These are phyloP conservation scores for Bombus soroeensis DNA, from an alignment of 1,140 invertebrate species.

Conservation along the genomic window DNA sequence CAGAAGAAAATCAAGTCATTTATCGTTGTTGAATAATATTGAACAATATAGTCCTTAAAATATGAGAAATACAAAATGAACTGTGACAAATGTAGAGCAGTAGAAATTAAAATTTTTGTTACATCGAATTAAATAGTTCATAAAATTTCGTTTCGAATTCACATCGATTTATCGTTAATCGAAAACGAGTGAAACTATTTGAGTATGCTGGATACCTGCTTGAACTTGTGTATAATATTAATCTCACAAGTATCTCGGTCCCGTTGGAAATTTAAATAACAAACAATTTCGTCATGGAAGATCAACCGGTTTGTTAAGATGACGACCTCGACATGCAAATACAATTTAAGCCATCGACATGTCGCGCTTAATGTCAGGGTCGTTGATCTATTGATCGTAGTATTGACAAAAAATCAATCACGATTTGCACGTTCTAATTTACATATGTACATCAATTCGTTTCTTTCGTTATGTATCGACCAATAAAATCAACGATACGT, in stretches of 20 bases:
- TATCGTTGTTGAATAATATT: too few species aligned
- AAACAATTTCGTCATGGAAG: slow-evolving; percentile 7
- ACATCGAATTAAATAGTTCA: not conserved
- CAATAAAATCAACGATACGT: not conserved
- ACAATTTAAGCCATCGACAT: slow-evolving; percentile 12
- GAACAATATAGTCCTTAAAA: not conserved
- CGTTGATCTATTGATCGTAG: not conserved
- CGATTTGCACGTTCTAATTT: not conserved
- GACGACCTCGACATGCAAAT: not conserved
- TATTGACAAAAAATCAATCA: not conserved
- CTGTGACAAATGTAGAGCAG: not conserved
- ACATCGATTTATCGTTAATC: not conserved
- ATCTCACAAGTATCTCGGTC: not conserved
- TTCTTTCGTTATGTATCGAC: not conserved
- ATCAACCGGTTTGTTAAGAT: slow-evolving; percentile 11
- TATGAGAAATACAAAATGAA: not conserved
- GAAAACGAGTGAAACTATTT: not conserved
- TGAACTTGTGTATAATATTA: slow-evolving; percentile 15
- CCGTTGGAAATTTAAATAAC: slow-evolving; percentile 26
- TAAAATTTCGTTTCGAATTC: not conserved
- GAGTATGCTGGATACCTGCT: not conserved
- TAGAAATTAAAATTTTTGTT: not conserved
- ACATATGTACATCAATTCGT: too few species aligned
- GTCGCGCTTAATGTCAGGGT: slow-evolving; percentile 28
- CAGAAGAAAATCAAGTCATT: not conserved